Evolutionary conservation across 2,797 vertebrate species (phyloP), one percentile per base, ranked within the genome.

Genomic region (Borostomias antarcticus): DNA sequence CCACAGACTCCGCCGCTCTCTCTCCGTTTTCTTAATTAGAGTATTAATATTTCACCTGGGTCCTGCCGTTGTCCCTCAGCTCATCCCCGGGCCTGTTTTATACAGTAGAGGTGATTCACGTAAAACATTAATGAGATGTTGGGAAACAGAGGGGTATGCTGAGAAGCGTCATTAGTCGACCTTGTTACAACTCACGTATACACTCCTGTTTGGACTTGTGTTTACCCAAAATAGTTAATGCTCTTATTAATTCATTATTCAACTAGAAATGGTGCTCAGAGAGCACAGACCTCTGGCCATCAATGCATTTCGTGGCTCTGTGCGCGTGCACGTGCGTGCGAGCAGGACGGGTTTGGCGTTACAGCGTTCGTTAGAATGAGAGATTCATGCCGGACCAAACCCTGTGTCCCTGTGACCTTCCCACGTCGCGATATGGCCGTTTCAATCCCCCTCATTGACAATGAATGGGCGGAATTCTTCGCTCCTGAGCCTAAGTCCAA

Each of bases 161-260:
- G 40, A 37, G 28, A 25, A 11, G 58, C 43, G 58, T 65, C 23
- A 81, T 71, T 68, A 68, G 54, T 52, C 32, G 40, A 21, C 62
- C 25, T 37, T 58, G 26, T 60, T 71, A 30, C 1, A 62, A 6
- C 21, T 43, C 19, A 45, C 62, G 28, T 52, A 30, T 1, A 13
- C 25, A 19, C 7, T 66, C 21, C 23, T 64, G 58, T 51, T 70
- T 52, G 48, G 13, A 58, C 62, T 74, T 66, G 10, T 60, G 64
- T 76, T 73, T 62, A 56, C 21, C 21, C 54, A 21, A 2, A 25
- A 75, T 56, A 69, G 80, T 64, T 69, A 73, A 70, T 68, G 40
- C 40, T 4, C 40, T 47, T 1, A 62, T 64, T 33, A 37, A 50
- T 51, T 13, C n/a, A n/a, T n/a, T n/a, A n/a, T n/a, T n/a, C n/a